phyloP scores from a whole-genome alignment of 2,888 invertebrate genomes.

The Drosophila kanekoi region DNA sequence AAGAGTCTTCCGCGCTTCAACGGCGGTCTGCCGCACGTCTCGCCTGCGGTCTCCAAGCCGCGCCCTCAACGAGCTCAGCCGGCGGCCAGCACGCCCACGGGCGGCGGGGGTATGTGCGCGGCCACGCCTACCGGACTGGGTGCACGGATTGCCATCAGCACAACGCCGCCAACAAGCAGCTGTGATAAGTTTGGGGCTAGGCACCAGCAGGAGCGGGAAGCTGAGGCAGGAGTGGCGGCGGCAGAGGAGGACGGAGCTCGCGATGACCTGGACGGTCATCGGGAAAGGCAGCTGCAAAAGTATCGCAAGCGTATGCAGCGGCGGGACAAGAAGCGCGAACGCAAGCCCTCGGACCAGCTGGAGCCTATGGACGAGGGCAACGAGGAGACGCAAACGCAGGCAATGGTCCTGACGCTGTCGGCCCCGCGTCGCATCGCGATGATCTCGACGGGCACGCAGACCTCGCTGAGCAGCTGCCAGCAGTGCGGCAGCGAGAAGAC shows the following conservation, averaged over 20 bases:
- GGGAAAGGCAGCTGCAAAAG: constrained; percentile 84
- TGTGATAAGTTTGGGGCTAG: constrained; percentile 58
- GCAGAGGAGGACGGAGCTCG: constrained; percentile 18
- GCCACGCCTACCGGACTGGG: constrained; percentile 70
- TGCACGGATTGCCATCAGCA: constrained; percentile 49
- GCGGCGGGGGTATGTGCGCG: constrained; percentile 64
- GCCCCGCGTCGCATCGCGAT: constrained; percentile 76
- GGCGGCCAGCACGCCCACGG: constrained; percentile 61
- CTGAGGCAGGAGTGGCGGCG: constrained; percentile 3
- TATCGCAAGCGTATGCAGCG: constrained; percentile 85
- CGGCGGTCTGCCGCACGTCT: constrained; percentile 88
- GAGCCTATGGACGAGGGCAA: constrained; percentile 76
- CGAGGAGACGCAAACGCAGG: constrained; percentile 45
- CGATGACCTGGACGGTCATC: constrained; percentile 76
- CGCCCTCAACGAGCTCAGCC: constrained; percentile 21
- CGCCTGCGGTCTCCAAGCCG: constrained; percentile 43
- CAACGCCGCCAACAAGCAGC: constrained; percentile 52
- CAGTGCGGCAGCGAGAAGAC: constrained; percentile 84
- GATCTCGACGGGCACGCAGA: constrained; percentile 85
- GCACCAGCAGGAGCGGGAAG: constrained; percentile 7
- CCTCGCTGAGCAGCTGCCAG: constrained; percentile 77
- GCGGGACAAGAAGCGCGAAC: constrained; percentile 83
- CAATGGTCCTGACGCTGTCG: constrained; percentile 24
- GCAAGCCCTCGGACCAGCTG: constrained; percentile 57
- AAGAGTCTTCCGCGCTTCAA: constrained; percentile 91